Evolutionary conservation across 1,140 invertebrate species (phyloP), one percentile per base, ranked within the genome.

Genomic region (Myzus persicae): DNA sequence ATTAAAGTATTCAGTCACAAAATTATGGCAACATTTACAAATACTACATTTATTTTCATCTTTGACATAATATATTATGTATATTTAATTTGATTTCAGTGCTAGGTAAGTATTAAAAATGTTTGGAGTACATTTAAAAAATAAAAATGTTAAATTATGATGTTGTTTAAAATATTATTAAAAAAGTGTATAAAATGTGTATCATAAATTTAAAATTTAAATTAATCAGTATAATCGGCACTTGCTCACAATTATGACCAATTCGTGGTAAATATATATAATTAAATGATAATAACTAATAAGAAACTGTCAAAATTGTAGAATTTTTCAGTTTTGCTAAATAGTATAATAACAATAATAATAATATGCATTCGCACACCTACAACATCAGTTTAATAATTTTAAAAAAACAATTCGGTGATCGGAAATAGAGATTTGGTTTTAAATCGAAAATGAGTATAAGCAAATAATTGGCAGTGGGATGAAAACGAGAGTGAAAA

Each of bases 401-500:
- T 24, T 22, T 48, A 48, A 48, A 9, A 48, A 26, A 42, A 14
- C 9, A 4, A 18, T n/a, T 76, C 18, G 38, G 40, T 40, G 3
- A 84, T 40, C 3, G 2, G 38, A 84, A 84, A 84, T 24, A 36
- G 9, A 82, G 20, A 40, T 40, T 82, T 40, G 6, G 20, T 20
- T 2, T 26, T 84, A 11, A 42, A 84, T 42, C 22, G 26, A 85
- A 85, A 88, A 88, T 20, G 85, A 88, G 20, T 89, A 38, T 22
- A 38, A 51, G n/a, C 1, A 26, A 26, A 11, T 48, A 22, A 26
- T 51, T 89, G 90, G 90, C 90, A 44, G n/a, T 40, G 26, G 90
- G 14, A 38, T 89, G 26, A 54, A 91, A 91, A 91, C 42, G 42
- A 91, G 38, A 91, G 90, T 91, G 90, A 91, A 91, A 91, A 91